Evolutionary conservation across 2,888 invertebrate species (phyloP), one percentile per base, ranked within the genome.

Genomic region (Marasmarcha lunaedactyla): DNA sequence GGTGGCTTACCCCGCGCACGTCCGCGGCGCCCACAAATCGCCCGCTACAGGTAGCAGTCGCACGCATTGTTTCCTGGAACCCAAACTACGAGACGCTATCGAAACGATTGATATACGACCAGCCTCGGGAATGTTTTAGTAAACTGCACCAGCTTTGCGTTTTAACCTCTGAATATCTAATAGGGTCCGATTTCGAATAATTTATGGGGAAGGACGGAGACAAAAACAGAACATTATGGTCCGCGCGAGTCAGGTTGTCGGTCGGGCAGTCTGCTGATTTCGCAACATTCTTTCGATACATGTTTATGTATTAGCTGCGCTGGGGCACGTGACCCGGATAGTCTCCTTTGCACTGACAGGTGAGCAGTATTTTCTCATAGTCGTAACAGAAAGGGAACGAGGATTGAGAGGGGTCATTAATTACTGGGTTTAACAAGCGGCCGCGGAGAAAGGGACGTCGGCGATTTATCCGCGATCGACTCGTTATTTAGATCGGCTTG

Each of bases 91-190:
- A 59, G 64, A 68, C 72, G 64, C 63, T 74, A 77, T 73, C 76
- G 69, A 67, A 50, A 47, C 70, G 76, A 76, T 74, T 79, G 79
- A 79, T 78, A 76, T 73, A 78, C 77, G 78, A 76, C 76, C 73
- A 63, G 64, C 52, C 52, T 52, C 50, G 55, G 59, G 64, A 71
- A 72, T 71, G 71, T 71, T 72, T 71, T 63, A 70, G 66, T 63
- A 65, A 69, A 76, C 74, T 76, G 71, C 74, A 73, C 67, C 71
- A 66, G 64, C 63, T 61, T 63, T 63, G 63, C 65, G 69, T 69
- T 70, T 70, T 67, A 72, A 73, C 76, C 76, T 71, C 69, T 77
- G 79, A 74, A 81, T 81, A 77, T 74, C 77, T 81, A 79, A 79
- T 78, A 73, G 71, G 72, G 61, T 62, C 71, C 72, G 73, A 72